Base-by-base conservation (phyloP, 2,113 vertebrate species). In the Lutjanus erythropterus region DNA sequence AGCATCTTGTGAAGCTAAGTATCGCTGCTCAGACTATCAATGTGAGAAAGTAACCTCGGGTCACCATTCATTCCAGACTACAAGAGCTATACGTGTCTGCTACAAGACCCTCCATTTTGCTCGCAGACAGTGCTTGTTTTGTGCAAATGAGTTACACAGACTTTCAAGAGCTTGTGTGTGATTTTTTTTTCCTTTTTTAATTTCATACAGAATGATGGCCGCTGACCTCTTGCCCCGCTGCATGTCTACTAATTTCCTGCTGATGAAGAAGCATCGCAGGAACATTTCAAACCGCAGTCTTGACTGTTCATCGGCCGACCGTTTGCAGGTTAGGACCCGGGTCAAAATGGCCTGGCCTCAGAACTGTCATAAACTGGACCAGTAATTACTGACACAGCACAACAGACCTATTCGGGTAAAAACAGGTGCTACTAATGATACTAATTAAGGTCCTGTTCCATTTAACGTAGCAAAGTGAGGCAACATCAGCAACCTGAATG, bases 131-230 rank as follows among this genome's bases (percentile, higher is more conserved):
- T 71, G 75, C 86, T 85, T 88, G 88, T 82, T 86, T 82, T 75
- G 62, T 84, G 78, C 71, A 86, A 88, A 91, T 88, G 1, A 86
- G 35, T 80, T 80, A 84, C 59, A 50, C 65, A 84, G 37, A 77
- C 41, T 80, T 78, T 60, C 18, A 33, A 61, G 41, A 14, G 46
- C 58, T 81, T 60, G 35, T n/a, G n/a, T n/a, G n/a, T n/a, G n/a
- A n/a, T 33, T 15, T 39, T 25, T 47, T 71, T 71, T 46, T 10
- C 16, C 1, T 49, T 35, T 46, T 74, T 66, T 55, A 76, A 78
- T 82, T 84, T 78, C 69, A 80, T 47, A 44, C 33, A 19, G 21
- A 78, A 62, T 31, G 69, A 75, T 37, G 25, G 69, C 18, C 2
- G 23, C 50, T 73, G 67, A 16, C 72, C 66, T n/a, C n/a, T 18